Conservation (phyloP, 1,140 invertebrate species). For the Cotesia typhae region DNA sequence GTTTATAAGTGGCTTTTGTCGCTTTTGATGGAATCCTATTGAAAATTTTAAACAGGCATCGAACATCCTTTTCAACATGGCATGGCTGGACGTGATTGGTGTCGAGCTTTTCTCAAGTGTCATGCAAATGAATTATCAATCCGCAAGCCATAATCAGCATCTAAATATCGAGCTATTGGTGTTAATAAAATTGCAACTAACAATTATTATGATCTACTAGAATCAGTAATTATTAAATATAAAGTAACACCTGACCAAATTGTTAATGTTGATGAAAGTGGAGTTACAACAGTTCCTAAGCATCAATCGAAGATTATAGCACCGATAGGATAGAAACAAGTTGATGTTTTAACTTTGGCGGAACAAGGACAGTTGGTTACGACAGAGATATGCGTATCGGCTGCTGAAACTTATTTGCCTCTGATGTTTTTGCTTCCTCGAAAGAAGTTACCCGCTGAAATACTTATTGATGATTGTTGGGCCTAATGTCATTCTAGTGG, state of each 20-base stretch:
- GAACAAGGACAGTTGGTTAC: slow-evolving; percentile 53
- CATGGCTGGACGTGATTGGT: slow-evolving; percentile 45
- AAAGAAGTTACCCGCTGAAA: neutral
- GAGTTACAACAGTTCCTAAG: slow-evolving; percentile 43
- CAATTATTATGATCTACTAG: slow-evolving; percentile 29
- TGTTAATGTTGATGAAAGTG: slow-evolving; percentile 52
- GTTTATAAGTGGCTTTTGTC: no score
- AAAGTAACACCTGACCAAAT: slow-evolving; percentile 29
- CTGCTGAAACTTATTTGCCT: slow-evolving; percentile 49
- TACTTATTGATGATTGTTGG: no score
- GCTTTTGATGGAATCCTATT: no score
- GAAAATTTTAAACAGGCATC: neutral
- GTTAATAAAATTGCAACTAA: slow-evolving; percentile 33
- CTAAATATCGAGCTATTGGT: slow-evolving; percentile 20
- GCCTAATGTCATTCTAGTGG: no score
- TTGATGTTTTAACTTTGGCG: slow-evolving; percentile 44
- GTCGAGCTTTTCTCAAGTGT: slow-evolving; percentile 38
- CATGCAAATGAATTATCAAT: slow-evolving; percentile 26
- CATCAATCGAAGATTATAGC: slow-evolving; percentile 46
- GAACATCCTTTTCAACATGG: slow-evolving; percentile 39
- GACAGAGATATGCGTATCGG: slow-evolving; percentile 51
- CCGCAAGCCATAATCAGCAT: slow-evolving; percentile 19
- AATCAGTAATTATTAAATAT: neutral
- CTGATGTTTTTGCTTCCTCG: slow-evolving; percentile 53
- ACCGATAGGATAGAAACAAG: slow-evolving; percentile 51